Conservation (phyloP, 2,113 vertebrate genomes). For the Anthoscopus minutus region DNA sequence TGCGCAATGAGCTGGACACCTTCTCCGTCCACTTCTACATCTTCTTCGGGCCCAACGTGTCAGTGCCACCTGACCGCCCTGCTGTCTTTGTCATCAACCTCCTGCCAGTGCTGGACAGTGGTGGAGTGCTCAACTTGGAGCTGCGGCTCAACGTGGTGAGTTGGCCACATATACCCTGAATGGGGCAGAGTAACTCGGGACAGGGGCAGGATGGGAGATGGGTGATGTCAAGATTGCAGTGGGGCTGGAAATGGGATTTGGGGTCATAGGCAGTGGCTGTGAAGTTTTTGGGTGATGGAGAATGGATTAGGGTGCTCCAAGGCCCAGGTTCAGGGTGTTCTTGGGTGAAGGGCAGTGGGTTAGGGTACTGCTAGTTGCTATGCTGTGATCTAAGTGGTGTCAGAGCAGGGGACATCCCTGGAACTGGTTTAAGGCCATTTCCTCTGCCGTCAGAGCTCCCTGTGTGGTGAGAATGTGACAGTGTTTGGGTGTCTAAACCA, state of each 20-base stretch:
- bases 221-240: not conserved
- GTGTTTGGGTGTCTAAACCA: conserved; percentile 94
- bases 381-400: not conserved
- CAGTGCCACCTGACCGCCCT: conserved; percentile 82
- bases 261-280: too few relatives aligned
- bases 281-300: not conserved
- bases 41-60: conserved; percentile 95
- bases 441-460: conserved; percentile 74
- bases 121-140: conserved; percentile 93
- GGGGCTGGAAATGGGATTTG: not conserved
- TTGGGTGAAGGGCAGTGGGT: not conserved
- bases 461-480: conserved; percentile 86
- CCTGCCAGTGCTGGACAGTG: conserved; percentile 93
- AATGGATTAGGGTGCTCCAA: not conserved
- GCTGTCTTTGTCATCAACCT: conserved; percentile 92
- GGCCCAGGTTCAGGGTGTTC: not conserved
- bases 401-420: not conserved
- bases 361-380: not conserved
- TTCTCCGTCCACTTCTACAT: conserved; percentile 99
- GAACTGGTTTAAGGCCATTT: not conserved
- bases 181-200: not conserved
- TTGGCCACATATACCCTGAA: not conserved
- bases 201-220: not conserved
- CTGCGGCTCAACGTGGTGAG: conserved; percentile 90
- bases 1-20: conserved; percentile 96